Conservation (phyloP, 2,797 vertebrate genomes). For the Tapirus indicus region DNA sequence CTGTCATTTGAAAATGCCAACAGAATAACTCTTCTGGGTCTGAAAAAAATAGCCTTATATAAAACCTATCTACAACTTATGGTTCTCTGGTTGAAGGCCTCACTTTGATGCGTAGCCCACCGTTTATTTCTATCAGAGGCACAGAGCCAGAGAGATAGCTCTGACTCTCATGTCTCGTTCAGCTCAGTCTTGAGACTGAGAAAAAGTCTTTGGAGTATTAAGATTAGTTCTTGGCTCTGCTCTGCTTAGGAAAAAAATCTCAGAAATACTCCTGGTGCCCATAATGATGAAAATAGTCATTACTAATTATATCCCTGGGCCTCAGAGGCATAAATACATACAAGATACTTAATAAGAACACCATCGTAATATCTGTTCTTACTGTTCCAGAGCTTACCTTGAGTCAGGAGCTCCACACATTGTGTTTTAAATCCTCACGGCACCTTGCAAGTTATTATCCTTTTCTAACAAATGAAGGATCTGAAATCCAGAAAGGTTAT, state of each 20-base stretch:
- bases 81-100: neutral
- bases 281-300: neutral
- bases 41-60: slow-evolving; percentile 8
- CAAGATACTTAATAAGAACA: neutral
- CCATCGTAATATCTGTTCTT: neutral
- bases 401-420: neutral
- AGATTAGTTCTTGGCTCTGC: neutral
- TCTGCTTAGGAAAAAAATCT: neutral
- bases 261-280: neutral
- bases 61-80: neutral
- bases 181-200: neutral
- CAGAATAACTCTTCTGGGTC: neutral
- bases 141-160: neutral
- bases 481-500: neutral
- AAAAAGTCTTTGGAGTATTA: neutral
- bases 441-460: neutral
- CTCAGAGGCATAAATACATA: neutral
- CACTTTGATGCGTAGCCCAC: neutral
- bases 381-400: neutral
- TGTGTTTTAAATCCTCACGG: neutral
- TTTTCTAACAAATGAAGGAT: neutral
- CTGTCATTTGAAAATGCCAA: neutral
- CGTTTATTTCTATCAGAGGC: neutral
- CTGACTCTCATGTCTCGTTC: neutral
- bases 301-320: neutral